Conservation (phyloP, 2,113 vertebrate species). For the Brachyhypopomus occidentalis region DNA sequence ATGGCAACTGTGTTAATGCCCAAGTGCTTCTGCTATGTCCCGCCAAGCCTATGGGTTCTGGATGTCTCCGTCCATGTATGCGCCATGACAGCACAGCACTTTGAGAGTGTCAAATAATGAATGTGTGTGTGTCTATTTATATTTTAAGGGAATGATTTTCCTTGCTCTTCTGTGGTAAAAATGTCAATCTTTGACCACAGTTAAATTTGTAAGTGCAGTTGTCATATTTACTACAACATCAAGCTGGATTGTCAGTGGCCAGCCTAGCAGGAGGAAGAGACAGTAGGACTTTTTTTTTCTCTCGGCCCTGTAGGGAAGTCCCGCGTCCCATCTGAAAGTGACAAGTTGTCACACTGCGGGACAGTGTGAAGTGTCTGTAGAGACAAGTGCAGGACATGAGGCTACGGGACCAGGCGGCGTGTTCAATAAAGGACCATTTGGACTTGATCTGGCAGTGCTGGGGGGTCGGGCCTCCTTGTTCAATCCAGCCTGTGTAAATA, state of each 20-base stretch:
- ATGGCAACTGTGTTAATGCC: conserved; percentile 72
- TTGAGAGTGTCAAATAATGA: background rate
- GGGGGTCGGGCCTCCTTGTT: background rate
- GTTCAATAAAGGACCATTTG: too few species aligned
- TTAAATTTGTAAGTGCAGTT: background rate
- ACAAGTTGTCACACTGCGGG: background rate
- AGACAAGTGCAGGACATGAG: too few species aligned
- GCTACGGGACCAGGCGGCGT: too few species aligned
- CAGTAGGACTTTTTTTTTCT: background rate
- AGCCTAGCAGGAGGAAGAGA: background rate
- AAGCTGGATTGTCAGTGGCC: background rate
- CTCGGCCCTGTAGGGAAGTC: background rate
- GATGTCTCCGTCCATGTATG: conserved; percentile 54
- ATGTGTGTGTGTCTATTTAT: background rate
- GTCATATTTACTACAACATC: background rate
- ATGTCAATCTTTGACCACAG: background rate
- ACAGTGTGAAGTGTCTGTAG: background rate
- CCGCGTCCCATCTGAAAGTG: background rate
- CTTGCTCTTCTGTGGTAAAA: background rate
- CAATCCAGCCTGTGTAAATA: background rate
- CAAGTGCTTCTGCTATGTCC: conserved; percentile 64
- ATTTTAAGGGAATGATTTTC: background rate
- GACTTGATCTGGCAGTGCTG: background rate
- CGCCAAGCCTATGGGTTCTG: conserved; percentile 56
- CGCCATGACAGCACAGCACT: background rate